Conservation (phyloP, 2,797 vertebrate genomes). For the Crax fasciolata region DNA sequence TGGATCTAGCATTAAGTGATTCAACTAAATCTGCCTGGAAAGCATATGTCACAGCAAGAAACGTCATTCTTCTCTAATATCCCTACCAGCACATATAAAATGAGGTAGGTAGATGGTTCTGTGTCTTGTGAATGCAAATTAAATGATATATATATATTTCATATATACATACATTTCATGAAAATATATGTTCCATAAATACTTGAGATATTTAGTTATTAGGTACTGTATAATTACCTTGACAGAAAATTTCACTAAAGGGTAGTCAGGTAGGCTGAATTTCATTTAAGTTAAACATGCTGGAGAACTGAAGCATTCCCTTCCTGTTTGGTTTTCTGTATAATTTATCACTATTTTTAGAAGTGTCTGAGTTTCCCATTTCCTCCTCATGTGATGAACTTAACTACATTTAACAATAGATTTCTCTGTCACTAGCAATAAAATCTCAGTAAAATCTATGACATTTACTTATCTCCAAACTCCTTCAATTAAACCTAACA, state of each 20-base stretch:
- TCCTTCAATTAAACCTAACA: not conserved
- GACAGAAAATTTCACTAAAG: not conserved
- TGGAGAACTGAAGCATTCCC: not conserved
- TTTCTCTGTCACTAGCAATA: not conserved
- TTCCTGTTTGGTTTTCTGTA: not conserved
- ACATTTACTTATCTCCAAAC: not conserved
- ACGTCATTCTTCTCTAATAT: conserved; percentile 43
- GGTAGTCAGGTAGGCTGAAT: not conserved
- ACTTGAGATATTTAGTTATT: not conserved
- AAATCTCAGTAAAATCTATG: conserved; percentile 20
- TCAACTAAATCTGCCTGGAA: conserved; percentile 61
- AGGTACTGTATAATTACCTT: not conserved
- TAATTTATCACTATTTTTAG: not conserved
- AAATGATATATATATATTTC: not conserved
- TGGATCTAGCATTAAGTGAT: conserved; percentile 58
- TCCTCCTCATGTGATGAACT: not conserved
- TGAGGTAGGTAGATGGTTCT: conserved; percentile 13
- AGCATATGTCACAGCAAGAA: conserved; percentile 55
- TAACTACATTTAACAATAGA: not conserved
- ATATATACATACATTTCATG: not conserved
- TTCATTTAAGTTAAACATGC: not conserved
- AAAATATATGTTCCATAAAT: not conserved
- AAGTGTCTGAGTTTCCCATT: not conserved
- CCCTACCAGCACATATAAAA: conserved; percentile 32
- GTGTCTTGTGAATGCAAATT: conserved; percentile 45